A percentile compares a stretch with the other conserved stretches of the same genome.
Conservation (phyloP, 2,113 vertebrate species). For the Astur gentilis region DNA sequence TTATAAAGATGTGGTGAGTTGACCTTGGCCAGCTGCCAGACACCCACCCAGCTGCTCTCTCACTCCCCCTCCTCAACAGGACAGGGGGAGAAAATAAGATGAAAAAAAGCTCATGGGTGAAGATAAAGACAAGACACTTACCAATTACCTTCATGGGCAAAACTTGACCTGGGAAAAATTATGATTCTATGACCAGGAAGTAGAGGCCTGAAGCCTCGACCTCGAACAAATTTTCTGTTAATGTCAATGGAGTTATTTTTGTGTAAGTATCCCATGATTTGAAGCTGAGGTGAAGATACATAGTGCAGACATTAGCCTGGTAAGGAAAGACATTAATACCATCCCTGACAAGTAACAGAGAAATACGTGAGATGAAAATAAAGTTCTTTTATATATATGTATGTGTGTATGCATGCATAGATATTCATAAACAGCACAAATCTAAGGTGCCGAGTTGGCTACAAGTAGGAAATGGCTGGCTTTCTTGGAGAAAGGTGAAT, state of each 20-base stretch:
- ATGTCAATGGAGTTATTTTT: not conserved
- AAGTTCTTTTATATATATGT: not conserved
- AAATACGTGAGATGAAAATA: not conserved
- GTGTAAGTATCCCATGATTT: not conserved
- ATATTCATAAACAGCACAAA: not conserved
- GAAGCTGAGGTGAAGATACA: not conserved
- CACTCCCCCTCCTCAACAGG: too few species aligned
- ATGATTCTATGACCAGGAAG: not conserved
- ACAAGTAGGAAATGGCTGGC: not conserved
- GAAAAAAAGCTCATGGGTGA: not conserved
- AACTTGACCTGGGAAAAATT: not conserved
- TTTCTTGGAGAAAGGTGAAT: not conserved
- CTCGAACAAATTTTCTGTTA: not conserved
- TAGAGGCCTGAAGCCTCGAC: not conserved
- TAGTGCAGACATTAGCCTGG: not conserved
- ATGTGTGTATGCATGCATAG: not conserved
- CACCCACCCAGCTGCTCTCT: too few species aligned
- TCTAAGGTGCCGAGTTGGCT: not conserved
- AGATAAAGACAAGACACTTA: not conserved
- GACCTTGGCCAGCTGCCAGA: not conserved
- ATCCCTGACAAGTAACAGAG: not conserved
- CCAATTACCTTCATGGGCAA: not conserved
- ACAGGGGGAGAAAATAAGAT: too few species aligned
- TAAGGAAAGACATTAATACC: not conserved
- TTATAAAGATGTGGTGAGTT: not conserved